phyloP scores from a whole-genome alignment of 2,113 vertebrate genomes.

The Platichthys flesus region DNA sequence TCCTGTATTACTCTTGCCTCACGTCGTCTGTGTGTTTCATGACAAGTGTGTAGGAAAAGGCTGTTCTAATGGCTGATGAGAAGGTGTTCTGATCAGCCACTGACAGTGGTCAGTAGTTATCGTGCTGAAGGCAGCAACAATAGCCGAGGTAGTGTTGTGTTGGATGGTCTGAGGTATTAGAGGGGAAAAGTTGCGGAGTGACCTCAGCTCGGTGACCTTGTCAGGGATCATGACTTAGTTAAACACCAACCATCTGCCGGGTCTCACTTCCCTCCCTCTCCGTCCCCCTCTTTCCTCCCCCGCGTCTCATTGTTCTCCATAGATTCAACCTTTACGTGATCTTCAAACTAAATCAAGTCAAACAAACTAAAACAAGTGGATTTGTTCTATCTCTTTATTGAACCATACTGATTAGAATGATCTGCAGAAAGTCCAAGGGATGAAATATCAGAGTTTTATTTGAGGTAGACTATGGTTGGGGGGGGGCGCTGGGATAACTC shows the following conservation, averaged over 20 bases:
- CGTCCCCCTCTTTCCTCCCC: too few relatives aligned
- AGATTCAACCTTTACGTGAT: background rate
- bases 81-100: background rate
- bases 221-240: conserved; percentile 65
- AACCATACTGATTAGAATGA: too few relatives aligned
- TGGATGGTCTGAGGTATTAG: conserved; percentile 49
- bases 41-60: background rate
- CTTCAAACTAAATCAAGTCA: too few relatives aligned
- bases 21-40: background rate
- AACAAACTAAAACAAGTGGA: too few relatives aligned
- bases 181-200: conserved; percentile 34
- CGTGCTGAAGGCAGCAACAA: background rate
- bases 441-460: too few relatives aligned
- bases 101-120: background rate
- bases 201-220: conserved; percentile 33
- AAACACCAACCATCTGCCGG: conserved; percentile 66
- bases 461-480: too few relatives aligned
- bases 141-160: background rate
- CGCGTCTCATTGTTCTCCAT: background rate
- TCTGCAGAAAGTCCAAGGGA: too few relatives aligned
- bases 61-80: too few relatives aligned
- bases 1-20: too few relatives aligned
- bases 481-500: too few relatives aligned
- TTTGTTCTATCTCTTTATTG: too few relatives aligned
- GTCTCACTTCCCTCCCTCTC: background rate